These are phyloP conservation scores for Stictonetta naevosa DNA, from an alignment of 2,113 vertebrate genomes.

Conservation along the genomic window DNA sequence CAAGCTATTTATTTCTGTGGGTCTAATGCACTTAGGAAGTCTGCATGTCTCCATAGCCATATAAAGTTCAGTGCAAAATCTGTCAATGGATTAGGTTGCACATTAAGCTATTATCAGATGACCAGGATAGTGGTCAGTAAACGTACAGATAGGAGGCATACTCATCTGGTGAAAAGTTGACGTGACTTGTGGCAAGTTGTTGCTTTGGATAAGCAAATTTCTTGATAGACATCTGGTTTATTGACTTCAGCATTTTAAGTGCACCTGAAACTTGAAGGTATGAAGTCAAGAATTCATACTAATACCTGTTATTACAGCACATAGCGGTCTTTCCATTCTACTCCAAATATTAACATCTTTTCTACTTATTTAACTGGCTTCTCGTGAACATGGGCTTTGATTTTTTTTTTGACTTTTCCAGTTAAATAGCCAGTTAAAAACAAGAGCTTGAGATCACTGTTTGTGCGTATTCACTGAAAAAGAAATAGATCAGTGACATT, in stretches of 20 bases:
- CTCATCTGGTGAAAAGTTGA: background rate
- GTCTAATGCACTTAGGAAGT: background rate
- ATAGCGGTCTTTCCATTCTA: background rate
- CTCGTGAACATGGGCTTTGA: background rate
- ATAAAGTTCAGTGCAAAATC: slow-evolving; percentile 38
- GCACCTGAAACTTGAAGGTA: slow-evolving; percentile 2
- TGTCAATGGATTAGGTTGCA: slow-evolving; percentile 11
- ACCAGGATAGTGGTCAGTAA: background rate
- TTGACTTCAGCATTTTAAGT: background rate
- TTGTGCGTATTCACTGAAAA: background rate
- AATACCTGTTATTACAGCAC: background rate
- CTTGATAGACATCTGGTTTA: background rate
- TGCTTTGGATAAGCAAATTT: slow-evolving; percentile 6
- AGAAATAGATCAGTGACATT: background rate
- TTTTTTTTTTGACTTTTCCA: background rate
- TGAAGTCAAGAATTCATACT: background rate
- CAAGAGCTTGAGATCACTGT: background rate
- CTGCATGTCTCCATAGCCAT: background rate
- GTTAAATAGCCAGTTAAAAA: background rate
- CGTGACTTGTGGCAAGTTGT: background rate
- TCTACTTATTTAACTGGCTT: background rate
- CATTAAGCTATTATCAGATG: background rate
- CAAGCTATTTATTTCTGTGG: slow-evolving; percentile 35
- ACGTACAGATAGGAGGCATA: background rate
- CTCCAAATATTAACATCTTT: background rate